Evolutionary conservation across 2,888 invertebrate genomes (phyloP).

Genomic region (Nemurella pictetii): DNA sequence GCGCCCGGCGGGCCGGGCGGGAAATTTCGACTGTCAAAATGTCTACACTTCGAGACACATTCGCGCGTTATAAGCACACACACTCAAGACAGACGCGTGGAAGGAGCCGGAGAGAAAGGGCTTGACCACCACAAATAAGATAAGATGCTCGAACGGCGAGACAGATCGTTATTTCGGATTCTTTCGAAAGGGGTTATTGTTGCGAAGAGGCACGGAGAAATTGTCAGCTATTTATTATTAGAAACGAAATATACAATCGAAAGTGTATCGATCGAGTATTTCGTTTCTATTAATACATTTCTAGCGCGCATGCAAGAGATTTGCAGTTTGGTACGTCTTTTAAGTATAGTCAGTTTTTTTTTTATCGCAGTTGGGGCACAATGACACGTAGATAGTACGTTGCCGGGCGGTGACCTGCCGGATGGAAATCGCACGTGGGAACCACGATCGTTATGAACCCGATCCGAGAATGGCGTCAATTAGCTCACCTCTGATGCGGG

Average conservation of each 20-base stretch:
- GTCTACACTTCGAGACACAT: background rate
- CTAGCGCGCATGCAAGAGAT: no score
- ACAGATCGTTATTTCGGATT: background rate
- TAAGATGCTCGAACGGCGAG: background rate
- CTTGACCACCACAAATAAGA: background rate
- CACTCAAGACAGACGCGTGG: background rate
- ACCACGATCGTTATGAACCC: background rate
- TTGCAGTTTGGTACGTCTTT: no score
- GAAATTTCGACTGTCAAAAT: constrained; percentile 10
- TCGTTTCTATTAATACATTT: no score
- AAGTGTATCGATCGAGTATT: no score
- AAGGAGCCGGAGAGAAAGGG: background rate
- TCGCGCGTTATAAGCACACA: no score
- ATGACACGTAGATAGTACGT: background rate
- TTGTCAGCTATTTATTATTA: background rate
- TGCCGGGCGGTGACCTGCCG: background rate
- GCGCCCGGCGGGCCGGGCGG: background rate
- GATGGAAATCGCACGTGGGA: background rate
- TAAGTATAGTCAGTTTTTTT: no score
- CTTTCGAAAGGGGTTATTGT: background rate
- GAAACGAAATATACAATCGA: no score
- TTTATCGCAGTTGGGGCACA: no score
- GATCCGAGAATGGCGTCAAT: background rate
- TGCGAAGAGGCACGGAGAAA: background rate
- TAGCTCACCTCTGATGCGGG: background rate